Conservation (phyloP, 2,797 vertebrate species). For the Microctenopoma stevenorrisi region DNA sequence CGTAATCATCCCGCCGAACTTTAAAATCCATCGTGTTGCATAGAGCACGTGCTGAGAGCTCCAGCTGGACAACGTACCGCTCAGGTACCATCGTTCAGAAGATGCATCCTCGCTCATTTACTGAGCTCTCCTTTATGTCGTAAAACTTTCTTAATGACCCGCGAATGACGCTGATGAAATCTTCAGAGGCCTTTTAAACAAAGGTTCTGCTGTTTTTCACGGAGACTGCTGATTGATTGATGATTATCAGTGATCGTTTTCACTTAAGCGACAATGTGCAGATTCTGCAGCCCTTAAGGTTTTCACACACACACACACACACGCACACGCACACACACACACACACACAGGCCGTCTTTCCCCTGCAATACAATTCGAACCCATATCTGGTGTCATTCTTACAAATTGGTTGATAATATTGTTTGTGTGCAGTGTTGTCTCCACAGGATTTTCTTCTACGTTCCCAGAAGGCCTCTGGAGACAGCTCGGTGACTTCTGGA, state of each 20-base stretch:
- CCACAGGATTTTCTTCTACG: slow-evolving; percentile 8
- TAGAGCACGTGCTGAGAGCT: neutral
- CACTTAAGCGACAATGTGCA: neutral
- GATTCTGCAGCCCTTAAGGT: too few species aligned
- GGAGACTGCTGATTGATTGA: neutral
- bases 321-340: neutral
- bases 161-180: neutral
- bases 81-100: neutral
- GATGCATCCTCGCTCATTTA: neutral
- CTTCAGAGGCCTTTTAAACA: neutral
- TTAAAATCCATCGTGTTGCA: neutral
- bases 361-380: neutral
- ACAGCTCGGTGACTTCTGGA: slow-evolving; percentile 27
- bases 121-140: too few species aligned
- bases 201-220: neutral
- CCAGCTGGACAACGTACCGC: neutral
- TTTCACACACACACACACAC: too few species aligned
- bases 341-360: neutral
- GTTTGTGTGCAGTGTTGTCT: neutral
- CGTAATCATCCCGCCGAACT: neutral
- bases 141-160: neutral
- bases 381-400: slow-evolving; percentile 32
- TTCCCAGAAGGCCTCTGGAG: slow-evolving; percentile 48
- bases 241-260: neutral
- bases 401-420: slow-evolving; percentile 10